Conservation (phyloP, 2,888 invertebrate genomes). For the Conchocele bisecta region DNA sequence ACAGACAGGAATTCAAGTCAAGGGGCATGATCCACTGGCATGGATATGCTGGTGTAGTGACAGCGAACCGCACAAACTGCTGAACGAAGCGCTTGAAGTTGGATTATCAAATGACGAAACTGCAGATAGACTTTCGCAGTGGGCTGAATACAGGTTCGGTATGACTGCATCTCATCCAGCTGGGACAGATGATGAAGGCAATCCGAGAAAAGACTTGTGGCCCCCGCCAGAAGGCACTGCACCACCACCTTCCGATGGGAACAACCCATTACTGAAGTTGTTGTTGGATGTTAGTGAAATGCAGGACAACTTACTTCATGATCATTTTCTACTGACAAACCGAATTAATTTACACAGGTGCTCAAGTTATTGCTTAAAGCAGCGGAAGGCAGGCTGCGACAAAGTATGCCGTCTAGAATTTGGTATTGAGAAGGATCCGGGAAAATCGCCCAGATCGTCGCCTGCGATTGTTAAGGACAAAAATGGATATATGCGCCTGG, state of each 20-base stretch:
- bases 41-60: conserved; percentile 15
- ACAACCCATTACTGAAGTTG: conserved; percentile 11
- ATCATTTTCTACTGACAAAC: conserved; percentile 17
- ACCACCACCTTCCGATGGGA: conserved; percentile 1
- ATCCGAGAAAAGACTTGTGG: conserved; percentile 19
- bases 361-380: conserved; percentile 14
- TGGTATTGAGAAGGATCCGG: conserved; percentile 25
- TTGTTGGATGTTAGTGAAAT: conserved; percentile 16
- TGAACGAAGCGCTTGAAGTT: conserved; percentile 1
- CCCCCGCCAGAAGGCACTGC: conserved; percentile 20
- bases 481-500: neutral
- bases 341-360: conserved; percentile 21
- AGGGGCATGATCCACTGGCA: no score
- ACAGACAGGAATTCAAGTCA: conserved; percentile 5
- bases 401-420: conserved; percentile 51
- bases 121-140: neutral
- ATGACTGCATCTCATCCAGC: conserved; percentile 21
- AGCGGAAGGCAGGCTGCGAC: neutral
- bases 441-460: conserved; percentile 5
- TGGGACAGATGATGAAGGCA: conserved; percentile 7
- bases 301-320: conserved; percentile 7
- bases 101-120: conserved; percentile 6
- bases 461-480: conserved; percentile 15
- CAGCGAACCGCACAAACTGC: conserved; percentile 10
- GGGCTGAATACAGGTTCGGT: neutral